Evolutionary conservation across 2,888 invertebrate genomes (phyloP).

Genomic region (Steinernema carpocapsae): DNA sequence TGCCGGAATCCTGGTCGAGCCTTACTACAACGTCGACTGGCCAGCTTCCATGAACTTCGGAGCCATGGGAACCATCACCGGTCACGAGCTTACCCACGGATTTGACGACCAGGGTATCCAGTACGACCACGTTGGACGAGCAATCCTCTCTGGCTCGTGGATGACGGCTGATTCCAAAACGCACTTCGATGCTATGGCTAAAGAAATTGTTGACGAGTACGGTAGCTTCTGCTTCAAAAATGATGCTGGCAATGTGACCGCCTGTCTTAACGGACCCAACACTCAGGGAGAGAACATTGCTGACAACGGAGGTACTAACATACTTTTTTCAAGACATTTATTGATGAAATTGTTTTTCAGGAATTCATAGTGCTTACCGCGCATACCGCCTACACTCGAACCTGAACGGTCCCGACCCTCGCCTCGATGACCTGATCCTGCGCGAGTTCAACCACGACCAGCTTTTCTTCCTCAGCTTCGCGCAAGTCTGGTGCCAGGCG

Average conservation of each 20-base stretch:
- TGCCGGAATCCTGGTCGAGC: slow-evolving; percentile 35
- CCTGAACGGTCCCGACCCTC: slow-evolving; percentile 59
- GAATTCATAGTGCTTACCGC: slow-evolving; percentile 66
- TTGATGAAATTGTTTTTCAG: slow-evolving; percentile 65
- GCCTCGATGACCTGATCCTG: slow-evolving; percentile 50
- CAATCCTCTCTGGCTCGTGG: slow-evolving; percentile 39
- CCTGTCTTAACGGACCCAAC: slow-evolving; percentile 68
- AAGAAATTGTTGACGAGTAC: slow-evolving; percentile 48
- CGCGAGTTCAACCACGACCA: slow-evolving; percentile 63
- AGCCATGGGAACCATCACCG: slow-evolving; percentile 13
- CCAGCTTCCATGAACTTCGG: slow-evolving; percentile 42
- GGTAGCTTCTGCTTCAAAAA: slow-evolving; percentile 6
- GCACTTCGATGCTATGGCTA: slow-evolving; percentile 47
- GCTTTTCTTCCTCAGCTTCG: slow-evolving; percentile 65
- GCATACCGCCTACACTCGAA: slow-evolving; percentile 59
- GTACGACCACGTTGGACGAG: slow-evolving; percentile 55
- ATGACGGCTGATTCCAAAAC: slow-evolving; percentile 36
- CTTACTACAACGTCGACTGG: slow-evolving; percentile 31
- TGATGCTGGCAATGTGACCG: neutral
- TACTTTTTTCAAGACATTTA: slow-evolving; percentile 65
- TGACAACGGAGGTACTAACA: slow-evolving; percentile 71
- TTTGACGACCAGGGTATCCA: slow-evolving; percentile 76
- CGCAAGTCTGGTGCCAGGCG: slow-evolving; percentile 61
- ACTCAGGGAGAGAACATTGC: slow-evolving; percentile 75
- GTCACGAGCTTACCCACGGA: slow-evolving; percentile 40